These are phyloP conservation scores for Zaprionus camerounensis DNA, from an alignment of 1,140 invertebrate genomes.

Conservation along the genomic window DNA sequence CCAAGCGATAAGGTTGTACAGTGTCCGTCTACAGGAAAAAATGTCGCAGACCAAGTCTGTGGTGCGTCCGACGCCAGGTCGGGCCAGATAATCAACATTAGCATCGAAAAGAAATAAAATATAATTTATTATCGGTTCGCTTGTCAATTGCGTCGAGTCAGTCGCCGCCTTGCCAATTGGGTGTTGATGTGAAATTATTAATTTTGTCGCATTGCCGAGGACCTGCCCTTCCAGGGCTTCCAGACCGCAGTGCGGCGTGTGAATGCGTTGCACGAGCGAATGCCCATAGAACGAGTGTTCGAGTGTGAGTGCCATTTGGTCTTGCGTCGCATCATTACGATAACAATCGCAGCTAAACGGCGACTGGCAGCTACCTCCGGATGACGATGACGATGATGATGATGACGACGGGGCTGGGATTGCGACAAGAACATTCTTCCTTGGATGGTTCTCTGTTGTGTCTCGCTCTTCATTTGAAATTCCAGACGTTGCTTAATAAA, in stretches of 20 bases:
- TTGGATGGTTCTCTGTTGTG: slow-evolving; percentile 46
- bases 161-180: slow-evolving; percentile 57
- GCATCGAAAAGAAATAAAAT: slow-evolving; percentile 82
- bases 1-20: background rate
- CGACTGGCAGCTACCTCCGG: slow-evolving; percentile 27
- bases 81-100: slow-evolving; percentile 52
- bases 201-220: slow-evolving; percentile 63
- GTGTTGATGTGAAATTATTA: slow-evolving; percentile 82
- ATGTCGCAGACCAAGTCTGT: background rate
- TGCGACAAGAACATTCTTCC: slow-evolving; percentile 44
- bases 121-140: slow-evolving; percentile 80
- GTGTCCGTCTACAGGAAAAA: background rate
- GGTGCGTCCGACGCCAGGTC: background rate
- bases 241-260: slow-evolving; percentile 22
- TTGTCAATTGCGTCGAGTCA: slow-evolving; percentile 54
- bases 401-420: slow-evolving; percentile 1
- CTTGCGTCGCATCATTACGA: slow-evolving; percentile 71
- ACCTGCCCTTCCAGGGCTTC: slow-evolving; percentile 43
- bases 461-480: slow-evolving; percentile 82
- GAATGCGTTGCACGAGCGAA: slow-evolving; percentile 52
- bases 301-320: slow-evolving; percentile 38
- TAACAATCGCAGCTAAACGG: slow-evolving; percentile 78
- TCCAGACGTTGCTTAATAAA: slow-evolving; percentile 77
- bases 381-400: background rate
- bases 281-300: slow-evolving; percentile 48